Evolutionary conservation across 2,888 invertebrate species (phyloP).

Genomic region (Conomelus anceps): DNA sequence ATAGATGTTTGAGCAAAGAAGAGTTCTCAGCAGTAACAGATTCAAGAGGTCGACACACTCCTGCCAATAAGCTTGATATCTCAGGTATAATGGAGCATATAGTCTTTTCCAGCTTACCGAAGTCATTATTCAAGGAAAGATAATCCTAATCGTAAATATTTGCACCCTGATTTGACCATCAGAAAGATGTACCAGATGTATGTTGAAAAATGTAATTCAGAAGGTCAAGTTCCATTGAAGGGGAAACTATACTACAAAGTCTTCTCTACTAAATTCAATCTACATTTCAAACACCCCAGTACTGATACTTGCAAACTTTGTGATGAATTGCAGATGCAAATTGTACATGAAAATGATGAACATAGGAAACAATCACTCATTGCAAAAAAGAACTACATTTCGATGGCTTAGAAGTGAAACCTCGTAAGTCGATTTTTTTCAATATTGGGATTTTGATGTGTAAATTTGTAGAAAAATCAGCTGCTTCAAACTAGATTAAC

Average conservation of each 20-base stretch:
- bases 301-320: neutral
- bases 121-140: constrained; percentile 11
- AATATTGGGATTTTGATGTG: no score
- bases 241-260: no score
- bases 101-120: constrained; percentile 5
- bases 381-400: no score
- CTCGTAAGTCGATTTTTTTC: no score
- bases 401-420: no score
- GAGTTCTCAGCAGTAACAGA: neutral
- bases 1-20: neutral
- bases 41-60: neutral
- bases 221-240: neutral
- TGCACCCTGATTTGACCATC: constrained; percentile 2
- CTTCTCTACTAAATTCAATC: constrained; percentile 4
- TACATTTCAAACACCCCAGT: constrained; percentile 5
- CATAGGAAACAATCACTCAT: no score
- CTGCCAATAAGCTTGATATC: neutral
- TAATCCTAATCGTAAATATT: neutral
- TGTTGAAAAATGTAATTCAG: neutral
- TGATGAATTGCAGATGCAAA: constrained; percentile 4
- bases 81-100: neutral
- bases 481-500: no score
- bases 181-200: constrained; percentile 4
- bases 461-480: no score
- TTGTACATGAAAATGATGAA: no score